A percentile compares a stretch with the other conserved stretches of the same genome.
phyloP scores from a whole-genome alignment of 2,113 vertebrate species.

The Salminus brasiliensis region DNA sequence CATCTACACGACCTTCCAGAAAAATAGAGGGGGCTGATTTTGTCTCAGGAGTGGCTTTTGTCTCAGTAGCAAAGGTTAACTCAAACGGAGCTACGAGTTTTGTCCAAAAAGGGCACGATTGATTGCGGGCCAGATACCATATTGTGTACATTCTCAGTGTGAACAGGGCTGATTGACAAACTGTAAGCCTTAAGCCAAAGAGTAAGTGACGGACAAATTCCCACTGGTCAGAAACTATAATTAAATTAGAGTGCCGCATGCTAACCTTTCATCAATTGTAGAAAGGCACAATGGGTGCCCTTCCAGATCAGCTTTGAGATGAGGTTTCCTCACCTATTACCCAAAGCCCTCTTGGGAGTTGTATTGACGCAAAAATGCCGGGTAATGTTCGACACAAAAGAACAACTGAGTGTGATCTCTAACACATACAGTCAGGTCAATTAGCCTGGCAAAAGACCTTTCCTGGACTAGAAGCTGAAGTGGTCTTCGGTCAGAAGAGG shows the following conservation, averaged over 20 bases:
- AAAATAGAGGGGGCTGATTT: background rate
- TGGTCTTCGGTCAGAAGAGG: background rate
- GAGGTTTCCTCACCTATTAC: conserved; percentile 9
- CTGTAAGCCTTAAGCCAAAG: conserved; percentile 9
- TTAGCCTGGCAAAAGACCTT: background rate
- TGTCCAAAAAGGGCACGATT: conserved; percentile 26
- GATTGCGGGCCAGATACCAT: conserved; percentile 27
- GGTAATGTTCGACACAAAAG: background rate
- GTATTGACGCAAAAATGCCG: background rate
- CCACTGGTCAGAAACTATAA: conserved; percentile 3
- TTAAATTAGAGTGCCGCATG: conserved; percentile 7
- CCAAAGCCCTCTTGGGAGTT: background rate
- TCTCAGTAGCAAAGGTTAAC: conserved; percentile 29
- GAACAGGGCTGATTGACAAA: conserved; percentile 35
- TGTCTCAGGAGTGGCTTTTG: conserved; percentile 36
- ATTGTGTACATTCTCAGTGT: conserved; percentile 42
- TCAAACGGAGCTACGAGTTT: conserved; percentile 15
- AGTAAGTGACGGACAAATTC: conserved; percentile 35
- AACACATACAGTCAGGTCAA: conserved; percentile 14
- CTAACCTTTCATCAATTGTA: conserved; percentile 30
- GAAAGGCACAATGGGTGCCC: conserved; percentile 20
- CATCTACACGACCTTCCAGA: conserved; percentile 51
- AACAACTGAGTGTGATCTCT: background rate
- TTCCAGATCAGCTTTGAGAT: conserved; percentile 34
- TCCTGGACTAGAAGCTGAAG: background rate